A percentile compares a stretch with the other conserved stretches of the same genome.
These are phyloP conservation scores for Amorpha juglandis DNA, from an alignment of 2,888 invertebrate genomes.

Conservation along the genomic window DNA sequence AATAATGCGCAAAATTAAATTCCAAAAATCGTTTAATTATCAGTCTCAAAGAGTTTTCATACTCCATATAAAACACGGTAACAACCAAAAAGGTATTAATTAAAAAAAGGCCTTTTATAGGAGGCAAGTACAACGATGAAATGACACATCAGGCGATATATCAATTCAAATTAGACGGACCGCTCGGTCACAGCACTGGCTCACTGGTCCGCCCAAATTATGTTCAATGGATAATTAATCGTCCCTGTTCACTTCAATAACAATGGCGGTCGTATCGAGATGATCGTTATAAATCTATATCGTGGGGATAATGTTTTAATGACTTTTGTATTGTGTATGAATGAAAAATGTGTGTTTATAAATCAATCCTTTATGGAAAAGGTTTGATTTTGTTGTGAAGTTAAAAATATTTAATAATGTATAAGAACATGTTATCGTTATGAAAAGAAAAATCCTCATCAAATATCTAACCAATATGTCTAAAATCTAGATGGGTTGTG, in stretches of 20 bases:
- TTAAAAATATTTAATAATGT: neutral
- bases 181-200: constrained; percentile 63
- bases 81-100: neutral
- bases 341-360: neutral
- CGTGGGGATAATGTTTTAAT: constrained; percentile 36
- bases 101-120: constrained; percentile 19
- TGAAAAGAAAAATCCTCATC: too few species aligned
- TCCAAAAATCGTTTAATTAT: too few species aligned
- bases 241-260: constrained; percentile 74
- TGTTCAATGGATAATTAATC: constrained; percentile 83
- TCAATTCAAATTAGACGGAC: constrained; percentile 60
- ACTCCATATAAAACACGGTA: too few species aligned
- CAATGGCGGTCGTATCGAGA: constrained; percentile 68
- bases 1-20: too few species aligned
- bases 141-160: constrained; percentile 56
- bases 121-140: constrained; percentile 41
- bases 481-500: too few species aligned
- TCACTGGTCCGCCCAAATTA: constrained; percentile 78
- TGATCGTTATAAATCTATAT: constrained; percentile 63
- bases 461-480: too few species aligned
- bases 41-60: too few species aligned
- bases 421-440: too few species aligned
- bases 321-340: constrained; percentile 36
- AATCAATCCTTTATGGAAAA: neutral
- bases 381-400: neutral